These are phyloP conservation scores for Idaea biselata DNA, from an alignment of 2,888 invertebrate species.

Conservation along the genomic window DNA sequence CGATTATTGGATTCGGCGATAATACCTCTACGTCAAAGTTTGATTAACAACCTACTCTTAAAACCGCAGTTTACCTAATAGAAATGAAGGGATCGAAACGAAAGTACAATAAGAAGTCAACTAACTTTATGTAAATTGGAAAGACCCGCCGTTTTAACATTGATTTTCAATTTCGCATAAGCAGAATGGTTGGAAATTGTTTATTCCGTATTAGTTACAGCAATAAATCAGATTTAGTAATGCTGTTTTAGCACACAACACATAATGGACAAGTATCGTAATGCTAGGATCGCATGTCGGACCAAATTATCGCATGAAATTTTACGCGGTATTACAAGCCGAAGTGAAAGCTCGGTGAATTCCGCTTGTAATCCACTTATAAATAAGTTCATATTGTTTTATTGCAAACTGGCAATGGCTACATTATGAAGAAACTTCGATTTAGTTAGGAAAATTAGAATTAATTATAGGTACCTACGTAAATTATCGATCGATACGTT, in stretches of 20 bases:
- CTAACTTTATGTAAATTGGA: background rate
- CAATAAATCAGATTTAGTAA: slow-evolving; percentile 28
- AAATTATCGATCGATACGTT: slow-evolving; percentile 3
- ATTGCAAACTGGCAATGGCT: slow-evolving; percentile 7
- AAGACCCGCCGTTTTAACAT: background rate
- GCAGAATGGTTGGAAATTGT: slow-evolving; percentile 10
- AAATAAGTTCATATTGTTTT: slow-evolving; percentile 52
- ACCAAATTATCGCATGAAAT: slow-evolving; percentile 54
- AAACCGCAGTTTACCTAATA: background rate
- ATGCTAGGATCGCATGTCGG: slow-evolving; percentile 60
- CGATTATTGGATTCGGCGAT: background rate
- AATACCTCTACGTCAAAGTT: background rate
- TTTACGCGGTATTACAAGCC: slow-evolving; percentile 52
- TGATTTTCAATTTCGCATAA: slow-evolving; percentile 14
- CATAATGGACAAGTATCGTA: slow-evolving; percentile 41
- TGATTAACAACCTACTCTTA: background rate
- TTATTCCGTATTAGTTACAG: slow-evolving; percentile 25
- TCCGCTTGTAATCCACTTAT: slow-evolving; percentile 65
- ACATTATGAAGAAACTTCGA: background rate
- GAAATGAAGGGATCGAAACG: background rate
- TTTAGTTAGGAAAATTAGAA: background rate
- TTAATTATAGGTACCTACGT: too few species aligned
- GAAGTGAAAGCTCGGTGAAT: slow-evolving; percentile 60
- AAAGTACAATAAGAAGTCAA: background rate
- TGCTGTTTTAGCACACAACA: slow-evolving; percentile 32